Base-by-base conservation (phyloP, 2,888 invertebrate genomes). In the Aromia moschata region DNA sequence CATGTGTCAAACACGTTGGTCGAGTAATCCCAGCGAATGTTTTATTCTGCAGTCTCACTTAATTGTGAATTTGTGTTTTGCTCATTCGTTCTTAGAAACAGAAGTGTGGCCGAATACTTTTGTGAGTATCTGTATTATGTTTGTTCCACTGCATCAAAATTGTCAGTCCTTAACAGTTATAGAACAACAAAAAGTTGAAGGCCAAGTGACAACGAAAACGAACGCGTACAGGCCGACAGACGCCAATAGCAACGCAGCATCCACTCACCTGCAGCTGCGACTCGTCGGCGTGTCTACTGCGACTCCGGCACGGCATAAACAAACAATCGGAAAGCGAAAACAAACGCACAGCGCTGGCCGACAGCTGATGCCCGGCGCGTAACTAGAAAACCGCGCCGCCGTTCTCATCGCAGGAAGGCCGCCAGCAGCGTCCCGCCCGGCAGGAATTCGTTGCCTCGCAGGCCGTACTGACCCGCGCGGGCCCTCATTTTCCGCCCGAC, bases 201-300 rank as follows among this genome's bases (percentile, higher is more conserved):
- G n/a, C n/a, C n/a, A n/a, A n/a, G 9, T 0, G 15, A 17, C 16
- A 4, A 33, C 17, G 2, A 31, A 16, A 15, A 30, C 31, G 31
- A 33, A 33, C 33, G n/a, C 15, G 40, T 40, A 17, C 9, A 40
- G 2, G 10, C n/a, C 1, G 17, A 3, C 4, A 7, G 25, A 25
- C 4, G 7, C 3, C 3, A n/a, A n/a, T n/a, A 16, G 31, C 30
- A 45, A 45, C 15, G 3, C 30, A 9, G 15, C 12, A 11, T n/a
- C 45, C 18, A 49, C 49, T 49, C 49, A 49, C 49, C 49, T 49
- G 49, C 30, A 15, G 49, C 49, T 38, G 12, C 20, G 49, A 38
- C 49, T 20, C 38, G 25, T n/a, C 38, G 38, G 38, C 49, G 49
- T 38, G 49, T 14, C 14, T 15, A 38, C 4, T 11, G 2, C 10